phyloP scores from a whole-genome alignment of 2,888 invertebrate species.

The Drosophila birchii region DNA sequence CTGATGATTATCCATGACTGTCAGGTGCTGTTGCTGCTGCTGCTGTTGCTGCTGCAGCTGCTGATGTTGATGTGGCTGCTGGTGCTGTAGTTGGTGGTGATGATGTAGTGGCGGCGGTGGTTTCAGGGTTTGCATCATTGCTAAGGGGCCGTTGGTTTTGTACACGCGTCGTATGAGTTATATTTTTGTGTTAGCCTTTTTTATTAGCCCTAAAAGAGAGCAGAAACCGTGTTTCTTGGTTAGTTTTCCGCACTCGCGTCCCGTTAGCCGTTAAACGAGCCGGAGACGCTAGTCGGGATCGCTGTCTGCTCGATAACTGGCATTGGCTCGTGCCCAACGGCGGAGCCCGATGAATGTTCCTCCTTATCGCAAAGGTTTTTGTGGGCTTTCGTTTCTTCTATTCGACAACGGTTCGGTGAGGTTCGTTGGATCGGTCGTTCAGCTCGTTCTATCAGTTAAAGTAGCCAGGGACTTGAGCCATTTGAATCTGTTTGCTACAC shows the following conservation, averaged over 20 bases:
- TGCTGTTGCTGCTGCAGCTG: slow-evolving; percentile 48
- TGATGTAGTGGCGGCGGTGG: slow-evolving; percentile 80
- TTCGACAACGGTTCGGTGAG: slow-evolving; percentile 37
- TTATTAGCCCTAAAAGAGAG: not conserved
- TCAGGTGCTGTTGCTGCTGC: slow-evolving; percentile 64
- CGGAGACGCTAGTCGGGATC: slow-evolving; percentile 39
- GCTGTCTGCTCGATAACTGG: slow-evolving; percentile 46
- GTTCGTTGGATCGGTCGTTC: slow-evolving; percentile 17
- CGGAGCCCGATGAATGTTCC: slow-evolving; percentile 16
- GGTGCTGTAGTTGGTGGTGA: slow-evolving; percentile 67
- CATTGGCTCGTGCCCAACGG: slow-evolving; percentile 20
- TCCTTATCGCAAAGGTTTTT: slow-evolving; percentile 55
- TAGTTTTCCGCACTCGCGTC: slow-evolving; percentile 27
- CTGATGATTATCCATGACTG: slow-evolving; percentile 74
- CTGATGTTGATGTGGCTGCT: slow-evolving; percentile 58
- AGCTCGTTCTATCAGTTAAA: slow-evolving; percentile 35
- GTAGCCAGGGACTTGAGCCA: slow-evolving; percentile 30
- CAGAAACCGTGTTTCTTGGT: not conserved
- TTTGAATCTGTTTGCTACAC: slow-evolving; percentile 32
- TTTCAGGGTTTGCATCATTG: slow-evolving; percentile 84
- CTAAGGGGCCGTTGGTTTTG: slow-evolving; percentile 52
- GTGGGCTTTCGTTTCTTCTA: slow-evolving; percentile 39
- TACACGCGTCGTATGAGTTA: slow-evolving; percentile 43
- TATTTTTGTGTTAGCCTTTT: slow-evolving; percentile 18
- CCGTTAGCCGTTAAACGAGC: slow-evolving; percentile 28